Conservation (phyloP, 1,140 invertebrate species). For the Leptonema lineaticorne region DNA sequence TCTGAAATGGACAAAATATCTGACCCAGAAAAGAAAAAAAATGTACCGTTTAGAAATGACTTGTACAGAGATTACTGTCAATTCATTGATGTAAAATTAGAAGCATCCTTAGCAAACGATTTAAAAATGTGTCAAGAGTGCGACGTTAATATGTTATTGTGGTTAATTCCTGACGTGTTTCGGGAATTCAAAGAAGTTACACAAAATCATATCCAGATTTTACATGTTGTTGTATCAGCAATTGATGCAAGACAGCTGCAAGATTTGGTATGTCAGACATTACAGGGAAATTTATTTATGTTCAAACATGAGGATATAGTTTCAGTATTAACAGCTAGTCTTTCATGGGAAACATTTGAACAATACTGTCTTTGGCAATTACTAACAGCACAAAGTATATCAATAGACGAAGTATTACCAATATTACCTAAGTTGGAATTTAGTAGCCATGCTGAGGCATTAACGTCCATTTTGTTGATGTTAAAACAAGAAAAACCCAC, state of each 20-base stretch:
- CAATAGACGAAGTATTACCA: slow-evolving; percentile 85
- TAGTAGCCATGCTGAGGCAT: slow-evolving; percentile 85
- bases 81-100: slow-evolving; percentile 75
- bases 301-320: slow-evolving; percentile 74
- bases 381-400: slow-evolving; percentile 88
- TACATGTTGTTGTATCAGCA: slow-evolving; percentile 84
- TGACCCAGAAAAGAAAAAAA: slow-evolving; percentile 57
- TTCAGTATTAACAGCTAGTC: slow-evolving; percentile 74
- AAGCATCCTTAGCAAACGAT: slow-evolving; percentile 74
- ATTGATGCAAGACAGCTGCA: slow-evolving; percentile 88
- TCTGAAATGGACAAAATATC: slow-evolving; percentile 49
- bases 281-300: slow-evolving; percentile 85
- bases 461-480: slow-evolving; percentile 87
- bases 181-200: slow-evolving; percentile 85
- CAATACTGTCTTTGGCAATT: slow-evolving; percentile 97
- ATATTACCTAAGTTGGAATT: slow-evolving; percentile 87
- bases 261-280: slow-evolving; percentile 84
- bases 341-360: slow-evolving; percentile 95
- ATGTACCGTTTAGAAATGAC: slow-evolving; percentile 75
- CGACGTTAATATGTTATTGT: slow-evolving; percentile 84
- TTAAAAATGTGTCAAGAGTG: slow-evolving; percentile 85
- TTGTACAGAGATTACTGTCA: slow-evolving; percentile 87
- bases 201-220: slow-evolving; percentile 80
- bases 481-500: slow-evolving; percentile 90
- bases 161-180: slow-evolving; percentile 88